Conservation (phyloP, 53 echinoderm and acorn worm species). For the Apostichopus leukothele region DNA sequence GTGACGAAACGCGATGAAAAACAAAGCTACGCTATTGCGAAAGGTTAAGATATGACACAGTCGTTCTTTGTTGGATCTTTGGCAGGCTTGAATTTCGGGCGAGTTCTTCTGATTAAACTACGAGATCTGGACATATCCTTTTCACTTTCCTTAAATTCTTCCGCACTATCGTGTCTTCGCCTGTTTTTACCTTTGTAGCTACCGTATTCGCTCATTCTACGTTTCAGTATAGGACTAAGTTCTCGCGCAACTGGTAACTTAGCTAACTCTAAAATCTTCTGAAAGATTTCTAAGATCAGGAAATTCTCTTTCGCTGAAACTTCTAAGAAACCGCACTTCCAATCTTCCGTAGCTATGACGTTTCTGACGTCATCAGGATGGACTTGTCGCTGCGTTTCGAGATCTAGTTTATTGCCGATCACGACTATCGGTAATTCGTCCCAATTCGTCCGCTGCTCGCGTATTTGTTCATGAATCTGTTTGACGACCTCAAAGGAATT, state of each 20-base stretch:
- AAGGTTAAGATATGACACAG: conserved; percentile 84
- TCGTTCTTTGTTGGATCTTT: conserved; percentile 89
- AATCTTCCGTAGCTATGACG: conserved; percentile 73
- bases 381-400: conserved; percentile 72
- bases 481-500: conserved; percentile 84
- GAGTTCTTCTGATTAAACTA: conserved; percentile 87
- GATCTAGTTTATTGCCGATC: conserved; percentile 90
- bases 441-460: conserved; percentile 87
- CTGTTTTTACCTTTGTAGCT: conserved; percentile 73
- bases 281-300: conserved; percentile 92
- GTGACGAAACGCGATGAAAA: no score
- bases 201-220: conserved; percentile 94
- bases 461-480: conserved; percentile 91
- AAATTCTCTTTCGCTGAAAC: conserved; percentile 89
- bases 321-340: conserved; percentile 88
- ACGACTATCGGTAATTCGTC: conserved; percentile 86
- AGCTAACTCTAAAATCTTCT: conserved; percentile 86
- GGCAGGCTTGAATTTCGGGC: conserved; percentile 89
- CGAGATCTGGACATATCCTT: conserved; percentile 95
- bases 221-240: conserved; percentile 86
- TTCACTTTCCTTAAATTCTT: conserved; percentile 76
- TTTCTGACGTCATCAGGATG: conserved; percentile 78
- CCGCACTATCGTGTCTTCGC: conserved; percentile 58
- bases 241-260: conserved; percentile 94
- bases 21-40: not conserved